Percentiles rank a stretch among this genome's conserved stretches.
Evolutionary conservation across 53 echinoderm and acorn worm species (phyloP).

Genomic region (Glandiceps talaboti): DNA sequence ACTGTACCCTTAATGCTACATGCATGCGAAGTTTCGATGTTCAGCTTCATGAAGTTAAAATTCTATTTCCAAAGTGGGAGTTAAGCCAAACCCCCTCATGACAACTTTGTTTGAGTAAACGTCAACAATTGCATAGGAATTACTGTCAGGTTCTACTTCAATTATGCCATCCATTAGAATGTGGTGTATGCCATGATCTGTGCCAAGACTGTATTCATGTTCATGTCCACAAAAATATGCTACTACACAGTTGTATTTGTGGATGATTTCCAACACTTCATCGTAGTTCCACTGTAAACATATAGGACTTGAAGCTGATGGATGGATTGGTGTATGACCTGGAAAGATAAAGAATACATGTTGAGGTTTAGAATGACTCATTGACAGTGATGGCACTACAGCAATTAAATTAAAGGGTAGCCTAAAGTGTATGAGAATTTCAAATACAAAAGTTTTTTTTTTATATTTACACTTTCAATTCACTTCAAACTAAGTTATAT

Average conservation of each 20-base stretch:
- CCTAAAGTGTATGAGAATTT: background rate
- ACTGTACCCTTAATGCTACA: too few relatives aligned
- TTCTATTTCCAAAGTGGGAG: background rate
- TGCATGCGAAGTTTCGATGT: too few relatives aligned
- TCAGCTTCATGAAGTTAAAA: background rate
- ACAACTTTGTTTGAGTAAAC: slow-evolving; percentile 29
- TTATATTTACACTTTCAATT: too few relatives aligned
- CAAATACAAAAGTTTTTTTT: background rate
- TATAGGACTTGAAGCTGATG: background rate
- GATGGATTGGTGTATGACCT: slow-evolving; percentile 65
- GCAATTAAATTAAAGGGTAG: background rate
- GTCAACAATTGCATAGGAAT: slow-evolving; percentile 56
- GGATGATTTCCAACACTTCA: slow-evolving; percentile 39
- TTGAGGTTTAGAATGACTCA: too few relatives aligned
- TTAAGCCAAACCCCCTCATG: slow-evolving; percentile 36
- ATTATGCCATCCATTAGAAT: slow-evolving; percentile 51
- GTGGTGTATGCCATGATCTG: slow-evolving; percentile 60
- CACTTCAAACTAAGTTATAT: too few relatives aligned
- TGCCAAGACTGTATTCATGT: slow-evolving; percentile 26
- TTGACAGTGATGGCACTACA: too few relatives aligned
- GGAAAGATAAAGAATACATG: slow-evolving; percentile 8
- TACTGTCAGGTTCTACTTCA: slow-evolving; percentile 45
- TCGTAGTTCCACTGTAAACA: slow-evolving; percentile 75
- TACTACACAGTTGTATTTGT: slow-evolving; percentile 38
- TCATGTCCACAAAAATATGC: slow-evolving; percentile 65